Evolutionary conservation across 2,797 vertebrate genomes (phyloP).

Genomic region (Dermochelys coriacea): DNA sequence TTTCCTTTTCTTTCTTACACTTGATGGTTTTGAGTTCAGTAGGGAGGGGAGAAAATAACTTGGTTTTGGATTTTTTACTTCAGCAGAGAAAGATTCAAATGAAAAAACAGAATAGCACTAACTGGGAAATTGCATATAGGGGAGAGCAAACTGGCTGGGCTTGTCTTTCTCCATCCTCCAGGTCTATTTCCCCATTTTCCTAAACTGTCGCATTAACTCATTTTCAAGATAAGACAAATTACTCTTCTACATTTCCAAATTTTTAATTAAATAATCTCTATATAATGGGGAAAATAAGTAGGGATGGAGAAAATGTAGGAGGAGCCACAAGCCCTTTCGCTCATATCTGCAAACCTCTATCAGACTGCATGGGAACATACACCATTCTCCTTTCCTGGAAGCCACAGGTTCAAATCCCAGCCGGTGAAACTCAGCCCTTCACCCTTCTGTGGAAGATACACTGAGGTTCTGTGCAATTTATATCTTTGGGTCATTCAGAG

Average conservation of each 20-base stretch:
- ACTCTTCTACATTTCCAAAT: not conserved
- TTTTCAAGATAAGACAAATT: not conserved
- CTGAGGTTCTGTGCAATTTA: not conserved
- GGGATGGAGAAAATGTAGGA: not conserved
- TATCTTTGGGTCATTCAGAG: not conserved
- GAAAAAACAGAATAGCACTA: not conserved
- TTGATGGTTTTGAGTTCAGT: conserved; percentile 42
- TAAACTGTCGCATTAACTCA: not conserved
- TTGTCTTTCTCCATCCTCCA: conserved; percentile 36
- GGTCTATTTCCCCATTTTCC: not conserved
- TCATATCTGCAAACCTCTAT: not conserved
- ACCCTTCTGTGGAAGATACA: not conserved
- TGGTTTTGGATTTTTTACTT: conserved; percentile 3
- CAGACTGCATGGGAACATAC: not conserved
- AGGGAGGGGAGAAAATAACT: not conserved
- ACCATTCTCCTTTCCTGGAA: not conserved
- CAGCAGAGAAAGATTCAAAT: conserved; percentile 16
- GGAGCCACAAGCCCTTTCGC: not conserved
- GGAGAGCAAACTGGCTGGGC: not conserved
- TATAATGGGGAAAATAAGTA: not conserved
- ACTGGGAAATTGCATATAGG: conserved; percentile 25
- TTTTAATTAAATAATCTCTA: not conserved
- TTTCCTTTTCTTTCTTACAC: not conserved
- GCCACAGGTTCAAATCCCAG: not conserved
- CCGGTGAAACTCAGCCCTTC: not conserved